Evolutionary conservation across 2,113 vertebrate genomes (phyloP).

Genomic region (Bubo scandiacus): DNA sequence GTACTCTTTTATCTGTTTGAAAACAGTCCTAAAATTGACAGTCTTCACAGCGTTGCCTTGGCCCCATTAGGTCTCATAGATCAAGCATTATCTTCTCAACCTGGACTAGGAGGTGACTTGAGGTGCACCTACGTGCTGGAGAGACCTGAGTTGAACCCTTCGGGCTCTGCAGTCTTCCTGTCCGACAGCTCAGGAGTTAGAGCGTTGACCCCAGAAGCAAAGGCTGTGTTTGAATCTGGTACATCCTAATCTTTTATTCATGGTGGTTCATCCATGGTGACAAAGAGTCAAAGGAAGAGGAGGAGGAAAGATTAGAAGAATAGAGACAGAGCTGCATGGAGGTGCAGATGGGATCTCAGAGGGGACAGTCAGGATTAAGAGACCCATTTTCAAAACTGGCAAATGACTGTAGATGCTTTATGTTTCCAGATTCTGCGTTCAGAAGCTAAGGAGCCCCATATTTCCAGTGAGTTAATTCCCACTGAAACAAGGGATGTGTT

Average conservation of each 20-base stretch:
- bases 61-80: not conserved
- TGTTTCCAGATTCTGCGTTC: not conserved
- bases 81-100: not conserved
- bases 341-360: not conserved
- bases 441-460: not conserved
- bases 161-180: not conserved
- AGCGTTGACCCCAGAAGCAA: not conserved
- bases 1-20: not conserved
- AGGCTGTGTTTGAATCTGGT: not conserved
- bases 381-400: not conserved
- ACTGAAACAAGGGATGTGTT: not conserved
- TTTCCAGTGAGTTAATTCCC: not conserved
- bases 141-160: not conserved
- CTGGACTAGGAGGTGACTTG: not conserved
- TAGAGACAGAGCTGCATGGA: not conserved
- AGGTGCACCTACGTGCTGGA: not conserved
- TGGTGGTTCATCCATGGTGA: not conserved
- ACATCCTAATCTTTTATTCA: slow-evolving; percentile 3
- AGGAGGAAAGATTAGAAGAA: not conserved
- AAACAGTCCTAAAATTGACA: not conserved
- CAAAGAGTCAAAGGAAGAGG: not conserved
- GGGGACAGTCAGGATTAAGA: not conserved
- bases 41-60: not conserved
- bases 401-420: not conserved
- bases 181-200: not conserved